Evolutionary conservation across 2,113 vertebrate species (phyloP).

Genomic region (Pedionomus torquatus): DNA sequence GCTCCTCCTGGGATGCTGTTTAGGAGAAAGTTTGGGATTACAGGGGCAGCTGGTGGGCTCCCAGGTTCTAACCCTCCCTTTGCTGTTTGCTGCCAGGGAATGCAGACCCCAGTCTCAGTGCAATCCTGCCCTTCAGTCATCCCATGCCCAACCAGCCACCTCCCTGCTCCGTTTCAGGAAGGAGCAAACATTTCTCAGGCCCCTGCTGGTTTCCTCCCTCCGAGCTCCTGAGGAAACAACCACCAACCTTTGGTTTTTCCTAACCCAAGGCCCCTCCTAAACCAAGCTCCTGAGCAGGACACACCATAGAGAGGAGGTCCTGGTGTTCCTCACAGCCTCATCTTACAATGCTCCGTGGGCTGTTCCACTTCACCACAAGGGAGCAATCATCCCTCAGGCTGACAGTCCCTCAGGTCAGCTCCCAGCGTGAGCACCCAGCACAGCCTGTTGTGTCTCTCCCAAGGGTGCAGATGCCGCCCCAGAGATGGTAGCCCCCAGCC

Average conservation of each 20-base stretch:
- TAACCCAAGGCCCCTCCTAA: neutral
- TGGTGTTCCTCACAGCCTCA: neutral
- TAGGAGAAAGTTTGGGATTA: neutral
- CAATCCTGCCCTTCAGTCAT: neutral
- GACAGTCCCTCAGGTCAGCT: neutral
- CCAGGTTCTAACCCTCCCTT: neutral
- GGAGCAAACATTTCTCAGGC: neutral
- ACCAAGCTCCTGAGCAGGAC: neutral
- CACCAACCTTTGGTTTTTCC: neutral
- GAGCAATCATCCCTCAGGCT: neutral
- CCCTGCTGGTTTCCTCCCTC: neutral
- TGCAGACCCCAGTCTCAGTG: neutral
- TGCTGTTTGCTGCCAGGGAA: neutral
- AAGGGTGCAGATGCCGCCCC: rapidly evolving
- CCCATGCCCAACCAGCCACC: neutral
- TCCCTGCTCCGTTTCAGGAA: neutral
- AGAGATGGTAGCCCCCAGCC: neutral
- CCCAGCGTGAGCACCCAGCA: neutral
- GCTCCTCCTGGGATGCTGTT: neutral
- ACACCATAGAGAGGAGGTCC: neutral
- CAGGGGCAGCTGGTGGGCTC: neutral
- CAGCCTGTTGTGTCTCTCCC: neutral
- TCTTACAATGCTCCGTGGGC: neutral
- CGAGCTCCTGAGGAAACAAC: neutral
- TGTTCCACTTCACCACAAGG: neutral